Evolutionary conservation across 2,888 invertebrate species (phyloP).

Genomic region (Orthosia gothica): DNA sequence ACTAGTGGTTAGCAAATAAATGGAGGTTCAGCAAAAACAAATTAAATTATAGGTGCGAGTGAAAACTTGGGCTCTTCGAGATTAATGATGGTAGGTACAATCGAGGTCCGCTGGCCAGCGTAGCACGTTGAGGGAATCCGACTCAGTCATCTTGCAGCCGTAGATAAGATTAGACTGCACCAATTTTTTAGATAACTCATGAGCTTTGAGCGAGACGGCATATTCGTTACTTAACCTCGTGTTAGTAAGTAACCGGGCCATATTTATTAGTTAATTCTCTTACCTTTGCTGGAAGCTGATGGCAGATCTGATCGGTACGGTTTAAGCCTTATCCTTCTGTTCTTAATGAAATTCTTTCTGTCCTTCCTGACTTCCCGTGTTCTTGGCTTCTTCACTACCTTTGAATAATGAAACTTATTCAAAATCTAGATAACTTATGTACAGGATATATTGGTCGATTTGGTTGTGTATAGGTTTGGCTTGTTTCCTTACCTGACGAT

Average conservation of each 20-base stretch:
- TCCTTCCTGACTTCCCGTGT: background rate
- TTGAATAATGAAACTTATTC: slow-evolving; percentile 65
- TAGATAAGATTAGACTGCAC: no score
- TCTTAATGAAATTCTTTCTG: slow-evolving; percentile 4
- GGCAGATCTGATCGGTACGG: background rate
- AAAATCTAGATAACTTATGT: slow-evolving; percentile 37
- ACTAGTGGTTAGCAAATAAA: background rate
- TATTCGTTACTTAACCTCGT: no score
- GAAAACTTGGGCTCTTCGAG: background rate
- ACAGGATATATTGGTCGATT: slow-evolving; percentile 9
- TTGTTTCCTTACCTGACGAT: slow-evolving; percentile 27
- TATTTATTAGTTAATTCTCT: background rate
- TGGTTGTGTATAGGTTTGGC: background rate
- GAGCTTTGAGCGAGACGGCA: no score
- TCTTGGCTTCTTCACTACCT: slow-evolving; percentile 65
- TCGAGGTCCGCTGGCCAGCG: no score
- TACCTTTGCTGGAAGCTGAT: background rate
- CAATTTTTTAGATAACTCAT: no score
- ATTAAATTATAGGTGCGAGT: background rate
- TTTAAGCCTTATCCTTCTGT: slow-evolving; percentile 13
- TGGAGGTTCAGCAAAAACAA: background rate
- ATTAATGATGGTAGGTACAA: no score
- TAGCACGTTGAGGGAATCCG: no score
- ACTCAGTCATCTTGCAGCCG: no score
- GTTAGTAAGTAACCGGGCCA: no score